These are phyloP conservation scores for Oreochromis tanganicae DNA, from an alignment of 2,113 vertebrate species.

Conservation along the genomic window DNA sequence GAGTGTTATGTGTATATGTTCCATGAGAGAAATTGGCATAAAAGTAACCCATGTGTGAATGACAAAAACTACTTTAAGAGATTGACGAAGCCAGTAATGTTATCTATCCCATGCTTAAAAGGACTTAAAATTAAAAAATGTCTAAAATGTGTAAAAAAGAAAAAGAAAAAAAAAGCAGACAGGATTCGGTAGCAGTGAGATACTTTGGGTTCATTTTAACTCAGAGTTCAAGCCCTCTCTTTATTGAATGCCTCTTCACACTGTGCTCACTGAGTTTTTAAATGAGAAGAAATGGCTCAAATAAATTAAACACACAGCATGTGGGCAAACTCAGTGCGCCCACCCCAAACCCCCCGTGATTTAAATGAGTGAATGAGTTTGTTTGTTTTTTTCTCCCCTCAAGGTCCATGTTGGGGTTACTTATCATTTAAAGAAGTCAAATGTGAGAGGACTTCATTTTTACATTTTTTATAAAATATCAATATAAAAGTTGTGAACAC, in stretches of 20 bases:
- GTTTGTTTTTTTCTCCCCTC: neutral
- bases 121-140: neutral
- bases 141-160: neutral
- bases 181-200: neutral
- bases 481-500: no score
- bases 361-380: neutral
- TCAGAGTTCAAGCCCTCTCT: neutral
- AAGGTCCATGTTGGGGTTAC: neutral
- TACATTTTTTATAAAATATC: no score
- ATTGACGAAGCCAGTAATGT: neutral
- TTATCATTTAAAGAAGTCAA: neutral
- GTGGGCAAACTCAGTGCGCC: fast-evolving
- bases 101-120: neutral
- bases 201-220: neutral
- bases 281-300: neutral
- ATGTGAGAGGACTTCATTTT: no score
- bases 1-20: neutral
- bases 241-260: neutral
- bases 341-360: neutral
- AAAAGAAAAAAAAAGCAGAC: neutral
- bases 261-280: neutral
- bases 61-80: neutral
- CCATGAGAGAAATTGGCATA: neutral
- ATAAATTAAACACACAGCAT: neutral
- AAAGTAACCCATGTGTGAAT: neutral